Evolutionary conservation across 2,888 invertebrate genomes (phyloP), one percentile per base, ranked within the genome.

Genomic region (Beris chalybata): DNA sequence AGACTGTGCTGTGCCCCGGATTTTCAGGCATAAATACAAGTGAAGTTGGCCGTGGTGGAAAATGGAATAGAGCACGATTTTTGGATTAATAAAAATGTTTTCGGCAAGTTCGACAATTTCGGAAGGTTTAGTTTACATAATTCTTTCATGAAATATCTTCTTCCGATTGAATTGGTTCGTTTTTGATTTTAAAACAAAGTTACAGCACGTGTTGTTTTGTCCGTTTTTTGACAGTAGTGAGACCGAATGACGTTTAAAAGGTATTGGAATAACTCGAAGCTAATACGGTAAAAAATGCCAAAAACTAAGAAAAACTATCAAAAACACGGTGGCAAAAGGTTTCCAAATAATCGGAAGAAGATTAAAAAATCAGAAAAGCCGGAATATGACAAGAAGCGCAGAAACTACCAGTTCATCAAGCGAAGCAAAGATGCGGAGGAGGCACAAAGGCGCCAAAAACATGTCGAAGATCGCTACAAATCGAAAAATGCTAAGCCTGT

Each of bases 351-450:
- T 4, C 22, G 55, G n/a, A 55, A 65, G 4, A 48, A 55, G 12
- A 12, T 13, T 30, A 45, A 48, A 43, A 65, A 55, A 32, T n/a
- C 44, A 30, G 12, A 64, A 22, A 31, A 50, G 9, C 12, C 30
- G n/a, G 57, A 57, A 22, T 22, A 63, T 38, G 57, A 67, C 53
- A 65, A 63, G 6, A 70, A 68, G 22, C 67, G 52, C 9, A 76
- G 75, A 57, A 78, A 78, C 50, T 72, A 73, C 9, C 74, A 73
- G 7, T 76, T 74, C 38, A 77, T 78, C 13, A 74, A 76, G 52
- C 71, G 77, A 45, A 77, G 77, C 67, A 76, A 77, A 54, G 74
- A 78, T 69, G 74, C 77, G 65, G 79, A 77, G 67, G 75, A 77
- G 52, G 48, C 70, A 6, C 73, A 76, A 7, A 73, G 72, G 29